Evolutionary conservation across 2,888 invertebrate species (phyloP), one percentile per base, ranked within the genome.

Genomic region (Drosophila demipolita): DNA sequence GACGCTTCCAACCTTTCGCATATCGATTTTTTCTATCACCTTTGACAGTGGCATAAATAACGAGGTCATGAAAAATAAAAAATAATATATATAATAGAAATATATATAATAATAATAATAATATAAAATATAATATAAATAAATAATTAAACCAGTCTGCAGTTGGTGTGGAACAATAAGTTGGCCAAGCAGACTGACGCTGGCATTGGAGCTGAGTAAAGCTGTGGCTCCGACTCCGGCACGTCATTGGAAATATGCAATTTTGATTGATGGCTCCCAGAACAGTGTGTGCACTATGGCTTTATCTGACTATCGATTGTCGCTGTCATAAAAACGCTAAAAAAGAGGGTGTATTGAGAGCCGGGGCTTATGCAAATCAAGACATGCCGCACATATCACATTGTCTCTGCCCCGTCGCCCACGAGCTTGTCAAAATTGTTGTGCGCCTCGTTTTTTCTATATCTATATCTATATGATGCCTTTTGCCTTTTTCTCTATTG

Each of bases 301-400:
- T 60, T 59, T 72, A 74, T 78, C 84, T 72, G 80, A 69, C 82
- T 87, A 89, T 86, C 89, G 86, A 89, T 86, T 86, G 89, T 84
- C 87, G 69, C 80, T 82, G 84, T 82, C 89, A 87, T 83, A 87
- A 89, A 89, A 87, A 64, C 72, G 65, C 54, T 66, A 87, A 81
- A 74, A 53, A 57, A 48, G 15, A 11, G 12, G 9, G 55, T 9
- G 35, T 66, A 63, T 73, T 55, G 61, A 69, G 59, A 71, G 70
- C 52, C 68, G 69, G 59, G 72, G 85, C 87, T 87, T 89, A 87
- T 87, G 89, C 87, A 87, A 87, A 87, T 89, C 87, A 87, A 87
- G 89, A 89, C 85, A 87, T 79, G 74, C 86, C 75, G 73, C 86
- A 77, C 81, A 78, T 75, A 82, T 75, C 74, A 72, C 83, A 75